phyloP scores from a whole-genome alignment of 2,888 invertebrate species.

The Campaea margaritaria region DNA sequence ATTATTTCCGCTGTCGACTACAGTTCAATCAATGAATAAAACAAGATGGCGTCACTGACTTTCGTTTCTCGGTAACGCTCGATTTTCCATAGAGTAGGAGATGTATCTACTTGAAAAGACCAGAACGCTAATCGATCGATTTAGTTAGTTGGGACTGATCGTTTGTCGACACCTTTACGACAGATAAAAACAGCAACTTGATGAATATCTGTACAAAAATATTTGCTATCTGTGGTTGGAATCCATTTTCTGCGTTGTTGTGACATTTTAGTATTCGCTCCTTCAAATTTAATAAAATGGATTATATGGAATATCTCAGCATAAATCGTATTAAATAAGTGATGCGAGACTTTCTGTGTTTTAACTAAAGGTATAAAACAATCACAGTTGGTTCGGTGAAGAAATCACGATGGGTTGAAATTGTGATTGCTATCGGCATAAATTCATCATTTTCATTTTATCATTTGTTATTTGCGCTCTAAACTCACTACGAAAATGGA shows the following conservation, averaged over 20 bases:
- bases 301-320: constrained; percentile 50
- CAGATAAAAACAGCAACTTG: too few relatives aligned
- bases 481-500: constrained; percentile 66
- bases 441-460: constrained; percentile 63
- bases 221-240: constrained; percentile 52
- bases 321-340: constrained; percentile 46
- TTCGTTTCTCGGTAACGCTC: too few relatives aligned
- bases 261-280: constrained; percentile 78
- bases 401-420: constrained; percentile 79
- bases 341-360: constrained; percentile 53
- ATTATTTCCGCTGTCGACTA: not conserved
- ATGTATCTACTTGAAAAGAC: too few relatives aligned
- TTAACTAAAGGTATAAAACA: constrained; percentile 6
- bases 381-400: constrained; percentile 40
- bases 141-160: too few relatives aligned
- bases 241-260: constrained; percentile 85
- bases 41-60: constrained; percentile 51
- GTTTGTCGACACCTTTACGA: too few relatives aligned
- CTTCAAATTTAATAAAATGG: constrained; percentile 53
- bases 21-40: constrained; percentile 22
- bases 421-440: constrained; percentile 75
- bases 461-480: constrained; percentile 52
- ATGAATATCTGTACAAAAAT: not conserved
- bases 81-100: too few relatives aligned
- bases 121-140: too few relatives aligned